Conservation (phyloP, 64 coral and sea anemone species). For the Montipora cactus region DNA sequence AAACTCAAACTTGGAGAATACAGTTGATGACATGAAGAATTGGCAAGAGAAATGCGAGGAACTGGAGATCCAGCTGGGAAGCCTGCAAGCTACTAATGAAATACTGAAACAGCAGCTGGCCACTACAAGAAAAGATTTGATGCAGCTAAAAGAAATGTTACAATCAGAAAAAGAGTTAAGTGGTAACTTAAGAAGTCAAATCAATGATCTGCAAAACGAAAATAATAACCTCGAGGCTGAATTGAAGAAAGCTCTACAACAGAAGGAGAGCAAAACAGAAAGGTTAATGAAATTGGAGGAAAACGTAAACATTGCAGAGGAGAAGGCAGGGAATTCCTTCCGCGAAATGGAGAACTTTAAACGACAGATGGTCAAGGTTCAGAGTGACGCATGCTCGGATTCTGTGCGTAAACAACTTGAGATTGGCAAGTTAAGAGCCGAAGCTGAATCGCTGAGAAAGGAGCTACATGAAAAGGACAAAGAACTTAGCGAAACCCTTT, state of each 20-base stretch:
- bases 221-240: constrained; percentile 57
- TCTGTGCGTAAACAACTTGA: constrained; percentile 70
- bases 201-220: constrained; percentile 18
- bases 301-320: constrained; percentile 54
- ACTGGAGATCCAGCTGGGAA: constrained; percentile 70
- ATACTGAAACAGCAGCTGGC: constrained; percentile 63
- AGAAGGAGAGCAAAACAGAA: constrained; percentile 48
- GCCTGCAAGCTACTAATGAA: constrained; percentile 67
- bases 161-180: constrained; percentile 8
- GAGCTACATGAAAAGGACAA: constrained; percentile 74
- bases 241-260: constrained; percentile 26
- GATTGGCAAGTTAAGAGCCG: constrained; percentile 72
- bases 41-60: constrained; percentile 56
- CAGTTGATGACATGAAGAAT: constrained; percentile 3
- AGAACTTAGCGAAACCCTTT: constrained; percentile 51
- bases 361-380: constrained; percentile 80
- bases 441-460: constrained; percentile 67
- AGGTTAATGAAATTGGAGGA: constrained; percentile 23
- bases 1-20: not conserved
- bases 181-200: not conserved
- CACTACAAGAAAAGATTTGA: constrained; percentile 7
- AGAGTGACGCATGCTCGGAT: constrained; percentile 83
- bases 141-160: not conserved
- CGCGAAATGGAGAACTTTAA: constrained; percentile 84
- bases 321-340: constrained; percentile 65